Base-by-base conservation (phyloP, 2,888 invertebrate species). In the Sycophila texana region DNA sequence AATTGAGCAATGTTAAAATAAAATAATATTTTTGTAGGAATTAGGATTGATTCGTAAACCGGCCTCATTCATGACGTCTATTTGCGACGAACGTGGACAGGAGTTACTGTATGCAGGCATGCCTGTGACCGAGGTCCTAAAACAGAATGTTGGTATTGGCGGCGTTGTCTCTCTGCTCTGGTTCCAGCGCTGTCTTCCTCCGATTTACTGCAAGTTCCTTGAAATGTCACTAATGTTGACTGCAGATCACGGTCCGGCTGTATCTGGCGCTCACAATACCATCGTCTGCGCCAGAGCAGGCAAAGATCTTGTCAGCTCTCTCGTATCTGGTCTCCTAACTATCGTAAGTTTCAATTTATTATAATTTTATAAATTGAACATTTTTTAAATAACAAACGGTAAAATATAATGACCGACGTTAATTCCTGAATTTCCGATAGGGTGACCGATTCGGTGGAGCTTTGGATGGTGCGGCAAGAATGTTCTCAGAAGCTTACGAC, bases 221-320 rank as follows among this genome's bases (percentile, higher is more conserved):
- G 99, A 99, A 92, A 98, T 99, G 96, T 98, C 98, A 87, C 92
- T 99, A 82, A 99, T 99, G 95, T 97, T 99, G 82, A 99, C 99
- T 0, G 98, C 98, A 16, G 99, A 99, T 92, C 99, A 99, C 90
- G 99, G 99, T 2, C 99, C 99, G 0, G 99, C 99, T 0, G 99
- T 99, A 0, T 98, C 98, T 0, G 99, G 99, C 0, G 99, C 99
- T 0, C 99, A 99, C 91, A 99, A 99, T 91, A 99, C 99, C 18
- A 99, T 99, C 90, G 99, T 99, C 63, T 99, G 97, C 88, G 99
- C 99, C 12, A 93, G 98, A 83, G 97, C 99, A 82, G 98, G 99
- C 84, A 99, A 99, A 93, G 98, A 98, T 93, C 94, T 99, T 85
- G 96, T 99, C 80, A 98, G 99, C 16, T 97, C 97, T 58, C 93